Evolutionary conservation across 2,797 vertebrate species (phyloP).

Genomic region (Simalia tracyae): DNA sequence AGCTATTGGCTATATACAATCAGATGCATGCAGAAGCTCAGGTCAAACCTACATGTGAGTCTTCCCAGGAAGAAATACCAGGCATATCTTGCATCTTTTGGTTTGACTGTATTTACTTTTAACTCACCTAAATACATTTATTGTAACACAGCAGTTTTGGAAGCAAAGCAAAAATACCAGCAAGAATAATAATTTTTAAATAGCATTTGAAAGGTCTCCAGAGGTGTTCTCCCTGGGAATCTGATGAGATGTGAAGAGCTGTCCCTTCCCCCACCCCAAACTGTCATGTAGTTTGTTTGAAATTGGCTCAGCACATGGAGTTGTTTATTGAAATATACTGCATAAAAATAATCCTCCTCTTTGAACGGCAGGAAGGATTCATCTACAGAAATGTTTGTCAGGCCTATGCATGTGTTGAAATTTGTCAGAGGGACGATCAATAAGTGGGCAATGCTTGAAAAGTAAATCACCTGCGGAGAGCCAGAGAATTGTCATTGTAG

Average conservation of each 20-base stretch:
- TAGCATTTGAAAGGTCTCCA: background rate
- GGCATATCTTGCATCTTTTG: constrained; percentile 27
- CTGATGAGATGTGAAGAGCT: constrained; percentile 24
- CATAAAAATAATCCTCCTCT: constrained; percentile 72
- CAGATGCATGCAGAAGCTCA: background rate
- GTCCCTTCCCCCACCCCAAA: constrained; percentile 3
- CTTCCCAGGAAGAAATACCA: background rate
- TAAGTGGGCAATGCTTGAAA: constrained; percentile 77
- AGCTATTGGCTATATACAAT: background rate
- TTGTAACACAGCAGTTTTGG: constrained; percentile 37
- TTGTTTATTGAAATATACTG: constrained; percentile 67
- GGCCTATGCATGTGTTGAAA: constrained; percentile 72
- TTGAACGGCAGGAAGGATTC: constrained; percentile 73
- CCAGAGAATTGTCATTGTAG: constrained; percentile 71
- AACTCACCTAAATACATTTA: constrained; percentile 56
- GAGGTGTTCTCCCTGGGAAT: constrained; percentile 14
- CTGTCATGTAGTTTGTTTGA: constrained; percentile 59
- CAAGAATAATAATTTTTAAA: constrained; percentile 3
- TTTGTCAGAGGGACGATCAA: constrained; percentile 77
- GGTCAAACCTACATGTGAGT: background rate
- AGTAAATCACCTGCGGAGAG: constrained; percentile 77
- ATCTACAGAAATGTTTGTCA: constrained; percentile 74
- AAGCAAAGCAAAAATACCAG: background rate
- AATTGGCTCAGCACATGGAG: constrained; percentile 63
- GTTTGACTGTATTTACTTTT: constrained; percentile 49